Evolutionary conservation across 2,797 vertebrate species (phyloP).

Genomic region (Fringilla coelebs): DNA sequence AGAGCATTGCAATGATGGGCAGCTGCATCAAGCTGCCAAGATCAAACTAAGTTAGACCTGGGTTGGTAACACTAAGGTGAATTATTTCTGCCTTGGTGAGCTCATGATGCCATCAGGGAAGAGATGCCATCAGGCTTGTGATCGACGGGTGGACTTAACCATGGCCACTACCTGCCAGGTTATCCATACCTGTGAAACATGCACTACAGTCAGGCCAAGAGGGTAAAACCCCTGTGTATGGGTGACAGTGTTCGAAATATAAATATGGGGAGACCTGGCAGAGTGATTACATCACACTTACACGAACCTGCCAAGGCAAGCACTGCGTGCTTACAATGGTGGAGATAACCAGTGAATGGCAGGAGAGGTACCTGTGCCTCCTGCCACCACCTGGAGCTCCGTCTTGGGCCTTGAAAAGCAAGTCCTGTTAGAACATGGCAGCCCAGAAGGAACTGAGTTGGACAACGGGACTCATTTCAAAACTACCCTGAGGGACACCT

Average conservation of each 20-base stretch:
- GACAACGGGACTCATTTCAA: background rate
- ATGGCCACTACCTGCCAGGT: background rate
- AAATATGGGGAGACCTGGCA: background rate
- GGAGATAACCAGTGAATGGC: background rate
- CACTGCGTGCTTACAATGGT: background rate
- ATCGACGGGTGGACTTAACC: background rate
- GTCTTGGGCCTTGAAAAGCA: background rate
- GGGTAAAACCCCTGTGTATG: background rate
- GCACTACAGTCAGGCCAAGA: background rate
- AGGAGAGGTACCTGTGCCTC: background rate
- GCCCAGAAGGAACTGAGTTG: background rate
- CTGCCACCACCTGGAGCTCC: background rate
- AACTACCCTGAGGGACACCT: background rate
- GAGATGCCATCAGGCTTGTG: background rate
- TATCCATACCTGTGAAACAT: background rate
- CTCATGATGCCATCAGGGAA: background rate
- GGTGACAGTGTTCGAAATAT: fast-evolving
- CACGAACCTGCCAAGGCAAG: background rate
- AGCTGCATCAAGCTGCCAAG: background rate
- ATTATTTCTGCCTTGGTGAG: background rate
- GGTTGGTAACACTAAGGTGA: background rate
- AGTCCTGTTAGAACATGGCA: background rate
- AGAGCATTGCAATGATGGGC: fast-evolving
- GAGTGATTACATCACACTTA: background rate
- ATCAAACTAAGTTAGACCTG: background rate